Evolutionary conservation across 2,888 invertebrate genomes (phyloP).

Genomic region (Acanthoscelides obtectus): DNA sequence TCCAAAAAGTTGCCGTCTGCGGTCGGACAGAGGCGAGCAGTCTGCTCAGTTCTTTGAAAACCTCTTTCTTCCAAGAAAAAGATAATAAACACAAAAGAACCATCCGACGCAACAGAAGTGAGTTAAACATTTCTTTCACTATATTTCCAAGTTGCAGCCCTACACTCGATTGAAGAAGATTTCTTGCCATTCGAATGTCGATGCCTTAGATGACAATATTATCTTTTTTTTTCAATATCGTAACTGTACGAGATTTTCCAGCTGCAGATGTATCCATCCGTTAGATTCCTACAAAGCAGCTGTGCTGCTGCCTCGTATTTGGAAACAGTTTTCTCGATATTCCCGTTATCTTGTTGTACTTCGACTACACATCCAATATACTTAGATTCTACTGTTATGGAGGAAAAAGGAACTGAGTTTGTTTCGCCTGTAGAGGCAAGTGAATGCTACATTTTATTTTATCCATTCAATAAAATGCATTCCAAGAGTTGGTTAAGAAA

Average conservation of each 20-base stretch:
- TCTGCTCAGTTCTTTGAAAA: too few species aligned
- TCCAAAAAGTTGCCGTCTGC: too few species aligned
- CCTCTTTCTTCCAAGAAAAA: too few species aligned
- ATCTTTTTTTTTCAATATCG: not conserved
- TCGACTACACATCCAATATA: not conserved
- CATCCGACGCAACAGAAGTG: not conserved
- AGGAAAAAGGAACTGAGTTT: not conserved
- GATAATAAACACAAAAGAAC: too few species aligned
- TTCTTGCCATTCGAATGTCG: not conserved
- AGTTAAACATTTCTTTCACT: not conserved
- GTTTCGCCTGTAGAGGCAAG: not conserved
- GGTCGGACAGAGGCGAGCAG: too few species aligned
- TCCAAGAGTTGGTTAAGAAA: too few species aligned
- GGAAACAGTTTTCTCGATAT: not conserved
- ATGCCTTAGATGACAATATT: not conserved
- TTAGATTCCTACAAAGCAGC: not conserved
- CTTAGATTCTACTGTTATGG: not conserved
- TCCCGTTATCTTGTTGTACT: not conserved
- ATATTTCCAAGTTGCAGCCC: not conserved
- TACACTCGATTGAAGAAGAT: not conserved
- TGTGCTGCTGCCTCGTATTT: not conserved
- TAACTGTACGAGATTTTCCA: not conserved
- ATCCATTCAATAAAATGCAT: too few species aligned
- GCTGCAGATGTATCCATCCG: not conserved
- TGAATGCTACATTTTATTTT: not conserved